Conservation (phyloP, 2,888 invertebrate species). For the Drosophila anceps region DNA sequence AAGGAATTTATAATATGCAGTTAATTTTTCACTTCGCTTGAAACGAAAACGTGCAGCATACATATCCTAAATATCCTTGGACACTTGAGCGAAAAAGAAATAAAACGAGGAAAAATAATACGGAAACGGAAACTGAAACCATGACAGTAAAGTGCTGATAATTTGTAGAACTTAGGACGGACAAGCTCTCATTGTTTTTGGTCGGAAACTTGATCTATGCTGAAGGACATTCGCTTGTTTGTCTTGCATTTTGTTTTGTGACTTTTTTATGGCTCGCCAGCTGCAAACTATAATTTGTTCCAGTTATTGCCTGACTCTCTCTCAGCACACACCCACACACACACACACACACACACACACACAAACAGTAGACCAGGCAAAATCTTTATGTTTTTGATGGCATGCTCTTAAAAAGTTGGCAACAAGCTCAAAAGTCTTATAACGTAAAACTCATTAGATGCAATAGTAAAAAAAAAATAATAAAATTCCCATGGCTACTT, state of each 20-base stretch:
- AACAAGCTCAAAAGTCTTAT: constrained; percentile 30
- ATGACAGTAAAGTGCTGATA: constrained; percentile 67
- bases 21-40: constrained; percentile 71
- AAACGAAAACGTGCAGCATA: constrained; percentile 27
- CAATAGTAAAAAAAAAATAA: constrained; percentile 18
- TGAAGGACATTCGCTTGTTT: constrained; percentile 48
- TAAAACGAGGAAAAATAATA: neutral
- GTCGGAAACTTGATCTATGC: constrained; percentile 46
- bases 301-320: constrained; percentile 30
- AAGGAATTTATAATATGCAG: constrained; percentile 75
- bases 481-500: constrained; percentile 15
- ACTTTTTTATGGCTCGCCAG: constrained; percentile 49
- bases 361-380: constrained; percentile 8
- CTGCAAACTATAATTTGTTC: constrained; percentile 54
- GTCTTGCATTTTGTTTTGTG: constrained; percentile 47
- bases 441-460: constrained; percentile 48
- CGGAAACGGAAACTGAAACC: constrained; percentile 23
- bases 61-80: constrained; percentile 35
- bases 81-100: neutral
- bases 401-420: constrained; percentile 22
- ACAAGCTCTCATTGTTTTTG: constrained; percentile 37
- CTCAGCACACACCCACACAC: neutral
- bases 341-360: neutral
- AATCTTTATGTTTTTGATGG: constrained; percentile 37
- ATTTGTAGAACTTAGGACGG: constrained; percentile 57